Percentiles rank a stretch among this genome's conserved stretches.
Evolutionary conservation across 2,888 invertebrate genomes (phyloP).

Genomic region (Seladonia tumulorum): DNA sequence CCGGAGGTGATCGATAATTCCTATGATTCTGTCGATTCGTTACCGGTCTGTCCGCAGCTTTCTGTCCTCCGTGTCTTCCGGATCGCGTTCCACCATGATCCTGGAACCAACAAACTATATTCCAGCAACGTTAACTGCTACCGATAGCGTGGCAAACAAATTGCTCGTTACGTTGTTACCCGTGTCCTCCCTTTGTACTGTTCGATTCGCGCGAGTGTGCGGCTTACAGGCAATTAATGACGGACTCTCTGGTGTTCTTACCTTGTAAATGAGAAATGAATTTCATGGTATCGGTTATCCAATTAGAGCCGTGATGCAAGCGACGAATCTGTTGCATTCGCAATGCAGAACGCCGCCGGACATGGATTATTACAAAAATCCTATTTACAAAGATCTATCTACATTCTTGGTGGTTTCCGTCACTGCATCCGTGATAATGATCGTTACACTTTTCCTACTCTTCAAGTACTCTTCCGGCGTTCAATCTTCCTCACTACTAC

Average conservation of each 20-base stretch:
- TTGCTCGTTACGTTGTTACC: constrained; percentile 15
- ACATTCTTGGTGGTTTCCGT: not conserved
- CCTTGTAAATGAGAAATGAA: not conserved
- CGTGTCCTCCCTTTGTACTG: not conserved
- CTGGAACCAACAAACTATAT: constrained; percentile 20
- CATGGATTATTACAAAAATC: not conserved
- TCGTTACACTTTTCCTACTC: not conserved
- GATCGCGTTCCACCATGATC: not conserved
- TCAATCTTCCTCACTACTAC: not conserved
- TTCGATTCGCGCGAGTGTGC: not conserved
- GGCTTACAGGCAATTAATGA: not conserved
- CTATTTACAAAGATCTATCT: not conserved
- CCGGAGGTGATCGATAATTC: constrained; percentile 10
- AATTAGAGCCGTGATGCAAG: not conserved
- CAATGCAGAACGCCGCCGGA: not conserved
- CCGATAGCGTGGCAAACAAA: constrained; percentile 34
- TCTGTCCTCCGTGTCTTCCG: constrained; percentile 14
- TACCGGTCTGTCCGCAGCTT: constrained; percentile 25
- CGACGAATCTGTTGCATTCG: constrained; percentile 4
- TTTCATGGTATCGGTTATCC: not conserved
- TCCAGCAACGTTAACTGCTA: constrained; percentile 12
- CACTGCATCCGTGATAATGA: not conserved
- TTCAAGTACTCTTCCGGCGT: not conserved
- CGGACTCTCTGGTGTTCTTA: not conserved
- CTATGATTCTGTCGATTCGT: constrained; percentile 30